Evolutionary conservation across 1,140 invertebrate species (phyloP).

Genomic region (Magallana gigas): DNA sequence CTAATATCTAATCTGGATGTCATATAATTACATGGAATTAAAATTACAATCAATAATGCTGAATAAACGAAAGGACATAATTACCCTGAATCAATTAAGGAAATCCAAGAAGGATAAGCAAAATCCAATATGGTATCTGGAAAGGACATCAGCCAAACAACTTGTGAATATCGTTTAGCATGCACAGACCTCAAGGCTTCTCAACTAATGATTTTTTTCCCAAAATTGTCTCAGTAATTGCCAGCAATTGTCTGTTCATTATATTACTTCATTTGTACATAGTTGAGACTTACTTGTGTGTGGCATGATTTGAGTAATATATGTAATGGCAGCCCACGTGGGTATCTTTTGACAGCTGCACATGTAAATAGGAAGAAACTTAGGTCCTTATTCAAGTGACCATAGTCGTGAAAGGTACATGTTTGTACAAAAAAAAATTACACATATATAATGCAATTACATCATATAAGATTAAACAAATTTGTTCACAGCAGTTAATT

Average conservation of each 20-base stretch:
- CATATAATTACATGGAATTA: not conserved
- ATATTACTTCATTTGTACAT: constrained; percentile 24
- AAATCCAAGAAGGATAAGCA: not conserved
- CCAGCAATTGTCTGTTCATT: constrained; percentile 35
- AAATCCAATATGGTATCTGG: constrained; percentile 11
- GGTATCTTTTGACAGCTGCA: too few relatives aligned
- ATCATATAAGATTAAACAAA: too few relatives aligned
- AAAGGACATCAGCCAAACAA: not conserved
- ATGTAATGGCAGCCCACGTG: too few relatives aligned
- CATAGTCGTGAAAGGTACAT: too few relatives aligned
- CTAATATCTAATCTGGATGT: not conserved
- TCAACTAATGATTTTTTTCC: constrained; percentile 28
- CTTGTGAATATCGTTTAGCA: not conserved
- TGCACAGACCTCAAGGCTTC: not conserved
- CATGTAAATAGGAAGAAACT: too few relatives aligned
- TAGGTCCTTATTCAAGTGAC: too few relatives aligned
- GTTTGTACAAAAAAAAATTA: too few relatives aligned
- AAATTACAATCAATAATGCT: constrained; percentile 7
- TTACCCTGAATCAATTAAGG: constrained; percentile 2
- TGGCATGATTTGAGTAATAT: not conserved
- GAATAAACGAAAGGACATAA: not conserved
- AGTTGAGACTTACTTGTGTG: not conserved
- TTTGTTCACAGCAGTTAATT: too few relatives aligned
- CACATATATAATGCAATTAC: too few relatives aligned
- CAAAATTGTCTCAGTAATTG: constrained; percentile 34